Base-by-base conservation (phyloP, 2,113 vertebrate genomes). In the Syngnathoides biaculeatus region DNA sequence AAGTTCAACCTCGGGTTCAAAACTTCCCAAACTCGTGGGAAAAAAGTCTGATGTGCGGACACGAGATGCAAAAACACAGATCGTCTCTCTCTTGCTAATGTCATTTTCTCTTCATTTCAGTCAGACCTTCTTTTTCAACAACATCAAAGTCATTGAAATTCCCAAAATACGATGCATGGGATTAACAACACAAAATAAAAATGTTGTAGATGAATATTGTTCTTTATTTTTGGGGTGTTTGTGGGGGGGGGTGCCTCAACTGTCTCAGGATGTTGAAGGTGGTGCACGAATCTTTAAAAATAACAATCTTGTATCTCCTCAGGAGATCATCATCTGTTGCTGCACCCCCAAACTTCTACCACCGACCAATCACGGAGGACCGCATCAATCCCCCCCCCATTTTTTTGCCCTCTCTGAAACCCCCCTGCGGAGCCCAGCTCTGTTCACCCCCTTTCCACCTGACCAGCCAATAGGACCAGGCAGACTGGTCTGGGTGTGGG, bases 381-480 rank as follows among this genome's bases (percentile, higher is more conserved):
- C 2, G 39, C n/a, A 42, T 5, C 26, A 52, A 60, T 38, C 58
- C 24, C 56, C 10, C 22, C 47, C 38, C 14, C 2, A 52, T 67
- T 73, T 58, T 83, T 69, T 43, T 66, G 52, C n/a, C 69, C 58
- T 64, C 39, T 53, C 60, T 38, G 24, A 35, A 61, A 65, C 39
- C 63, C 69, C 50, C 62, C 67, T 66, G n/a, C 56, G 52, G 19
- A 27, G 35, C 72, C 78, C 85, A 79, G 81, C 87, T 58, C 45
- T 40, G 50, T 22, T 81, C 78, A 79, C 53, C 73, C 73, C 69
- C 63, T 53, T 84, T 84, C 79, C 78, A 79, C 79, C 84, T 79
- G 83, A 85, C 73, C 69, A 64, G 73, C 86, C 87, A 89, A 85
- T 85, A 69, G 69, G 69, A 86, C 69, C 82, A 79, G 81, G 77